Evolutionary conservation across 2,888 invertebrate species (phyloP).

Genomic region (Dichetophora obliterata): DNA sequence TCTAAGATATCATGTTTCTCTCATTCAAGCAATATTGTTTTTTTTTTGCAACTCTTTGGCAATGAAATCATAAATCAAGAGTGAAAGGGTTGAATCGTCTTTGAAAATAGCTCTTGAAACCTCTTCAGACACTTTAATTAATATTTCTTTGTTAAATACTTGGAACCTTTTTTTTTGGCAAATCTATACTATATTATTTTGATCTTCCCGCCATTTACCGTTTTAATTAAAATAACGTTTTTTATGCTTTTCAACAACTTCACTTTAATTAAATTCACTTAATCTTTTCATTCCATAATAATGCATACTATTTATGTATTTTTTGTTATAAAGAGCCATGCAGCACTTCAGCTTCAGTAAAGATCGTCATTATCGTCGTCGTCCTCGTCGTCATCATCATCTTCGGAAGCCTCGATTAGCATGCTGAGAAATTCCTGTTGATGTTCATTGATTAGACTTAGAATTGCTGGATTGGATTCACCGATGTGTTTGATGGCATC

Average conservation of each 20-base stretch:
- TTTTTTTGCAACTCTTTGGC: no score
- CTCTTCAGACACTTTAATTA: background rate
- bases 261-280: slow-evolving; percentile 14
- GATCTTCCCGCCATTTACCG: no score
- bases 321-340: background rate
- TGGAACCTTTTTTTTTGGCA: no score
- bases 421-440: slow-evolving; percentile 94
- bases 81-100: no score
- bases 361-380: slow-evolving; percentile 23
- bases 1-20: no score
- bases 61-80: no score
- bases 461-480: slow-evolving; percentile 90
- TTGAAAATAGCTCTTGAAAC: no score
- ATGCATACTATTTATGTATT: background rate
- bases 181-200: no score
- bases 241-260: background rate
- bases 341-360: slow-evolving; percentile 17
- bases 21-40: no score
- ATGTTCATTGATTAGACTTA: slow-evolving; percentile 89
- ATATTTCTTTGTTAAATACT: background rate
- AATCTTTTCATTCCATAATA: background rate
- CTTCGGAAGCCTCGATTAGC: slow-evolving; percentile 70
- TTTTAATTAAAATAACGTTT: no score
- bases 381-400: slow-evolving; percentile 46
- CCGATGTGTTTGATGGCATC: slow-evolving; percentile 91